Evolutionary conservation across 1,140 invertebrate genomes (phyloP).

Genomic region (Eurytemora carolleeae): DNA sequence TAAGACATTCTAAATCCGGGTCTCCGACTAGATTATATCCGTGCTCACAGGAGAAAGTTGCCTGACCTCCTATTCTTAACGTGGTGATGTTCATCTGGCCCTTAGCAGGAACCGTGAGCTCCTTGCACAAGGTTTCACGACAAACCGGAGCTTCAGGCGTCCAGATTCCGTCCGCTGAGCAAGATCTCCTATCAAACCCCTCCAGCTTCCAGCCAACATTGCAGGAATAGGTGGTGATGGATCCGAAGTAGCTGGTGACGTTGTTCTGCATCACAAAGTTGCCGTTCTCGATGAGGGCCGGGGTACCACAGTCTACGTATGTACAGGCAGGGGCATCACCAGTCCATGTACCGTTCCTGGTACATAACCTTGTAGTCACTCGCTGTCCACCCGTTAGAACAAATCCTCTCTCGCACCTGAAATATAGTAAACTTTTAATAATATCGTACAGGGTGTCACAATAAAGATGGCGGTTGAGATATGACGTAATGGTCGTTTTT

Average conservation of each 20-base stretch:
- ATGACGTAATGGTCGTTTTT: too few relatives aligned
- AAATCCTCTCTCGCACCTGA: background rate
- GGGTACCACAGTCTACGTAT: conserved; percentile 66
- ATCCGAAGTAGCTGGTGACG: background rate
- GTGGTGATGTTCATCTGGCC: conserved; percentile 2
- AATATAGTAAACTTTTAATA: background rate
- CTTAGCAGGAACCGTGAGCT: background rate
- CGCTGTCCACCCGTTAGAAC: background rate
- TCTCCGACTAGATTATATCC: conserved; percentile 5
- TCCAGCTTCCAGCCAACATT: background rate
- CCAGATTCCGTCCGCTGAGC: conserved; percentile 5
- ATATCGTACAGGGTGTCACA: too few relatives aligned
- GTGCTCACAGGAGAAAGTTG: conserved; percentile 5
- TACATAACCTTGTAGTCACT: conserved; percentile 32
- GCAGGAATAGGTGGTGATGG: background rate
- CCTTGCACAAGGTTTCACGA: conserved; percentile 7
- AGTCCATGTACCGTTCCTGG: conserved; percentile 53
- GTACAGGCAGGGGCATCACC: conserved; percentile 54
- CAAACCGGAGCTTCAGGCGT: conserved; percentile 3
- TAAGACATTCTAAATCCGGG: conserved; percentile 5
- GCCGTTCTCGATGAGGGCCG: conserved; percentile 6
- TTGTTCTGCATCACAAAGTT: background rate
- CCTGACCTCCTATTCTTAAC: conserved; percentile 7
- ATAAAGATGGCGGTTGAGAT: too few relatives aligned
- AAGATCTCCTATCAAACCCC: conserved; percentile 7